phyloP scores from a whole-genome alignment of 2,113 vertebrate species.

The Pristiophorus japonicus region DNA sequence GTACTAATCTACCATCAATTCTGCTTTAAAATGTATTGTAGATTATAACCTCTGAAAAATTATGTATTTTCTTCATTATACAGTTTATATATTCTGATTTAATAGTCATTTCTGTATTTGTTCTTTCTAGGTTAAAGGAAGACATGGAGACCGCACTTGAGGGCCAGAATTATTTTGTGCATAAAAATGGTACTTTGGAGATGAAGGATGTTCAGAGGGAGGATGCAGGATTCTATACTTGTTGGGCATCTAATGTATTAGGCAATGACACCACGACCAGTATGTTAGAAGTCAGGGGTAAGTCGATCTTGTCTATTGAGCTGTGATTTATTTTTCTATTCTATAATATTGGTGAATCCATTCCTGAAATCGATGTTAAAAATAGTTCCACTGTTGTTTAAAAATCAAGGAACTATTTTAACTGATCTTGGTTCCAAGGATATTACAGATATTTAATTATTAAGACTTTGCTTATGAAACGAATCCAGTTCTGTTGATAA shows the following conservation, averaged over 20 bases:
- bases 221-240: constrained; percentile 75
- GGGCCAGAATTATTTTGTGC: constrained; percentile 51
- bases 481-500: not conserved
- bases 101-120: not conserved
- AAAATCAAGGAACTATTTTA: not conserved
- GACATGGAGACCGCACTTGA: constrained; percentile 62
- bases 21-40: not conserved
- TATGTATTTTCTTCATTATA: not conserved
- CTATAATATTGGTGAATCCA: not conserved
- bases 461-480: not conserved
- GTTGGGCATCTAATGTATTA: constrained; percentile 72
- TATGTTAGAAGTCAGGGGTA: constrained; percentile 78
- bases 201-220: constrained; percentile 59
- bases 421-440: not conserved
- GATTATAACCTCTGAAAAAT: not conserved
- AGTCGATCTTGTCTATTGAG: not conserved
- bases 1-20: not conserved
- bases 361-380: not conserved
- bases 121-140: constrained; percentile 66
- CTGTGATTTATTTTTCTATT: not conserved
- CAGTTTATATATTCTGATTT: not conserved
- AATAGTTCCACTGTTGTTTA: not conserved
- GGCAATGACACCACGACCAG: constrained; percentile 72
- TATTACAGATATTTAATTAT: not conserved
- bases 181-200: constrained; percentile 74